phyloP scores from a whole-genome alignment of 2,888 invertebrate species.

The Congeria kusceri region DNA sequence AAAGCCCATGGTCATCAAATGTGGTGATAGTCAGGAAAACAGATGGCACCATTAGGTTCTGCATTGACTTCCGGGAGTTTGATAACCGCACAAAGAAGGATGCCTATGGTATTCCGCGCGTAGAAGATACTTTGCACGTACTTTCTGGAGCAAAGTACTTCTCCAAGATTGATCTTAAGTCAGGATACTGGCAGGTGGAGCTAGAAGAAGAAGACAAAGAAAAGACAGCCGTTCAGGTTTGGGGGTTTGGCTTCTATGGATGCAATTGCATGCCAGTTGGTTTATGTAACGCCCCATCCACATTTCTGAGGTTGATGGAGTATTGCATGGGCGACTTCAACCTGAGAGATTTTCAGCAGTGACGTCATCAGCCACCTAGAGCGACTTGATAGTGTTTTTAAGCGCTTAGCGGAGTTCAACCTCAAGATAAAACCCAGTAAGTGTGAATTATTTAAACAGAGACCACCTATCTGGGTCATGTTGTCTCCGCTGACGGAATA shows the following conservation, averaged over 20 bases:
- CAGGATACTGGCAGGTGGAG: too few relatives aligned
- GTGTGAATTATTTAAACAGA: slow-evolving; percentile 23
- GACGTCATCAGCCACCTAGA: slow-evolving; percentile 13
- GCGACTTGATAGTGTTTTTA: slow-evolving; percentile 13
- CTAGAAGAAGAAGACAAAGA: slow-evolving; percentile 21
- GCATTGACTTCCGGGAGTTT: slow-evolving; percentile 7
- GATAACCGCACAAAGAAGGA: slow-evolving; percentile 12
- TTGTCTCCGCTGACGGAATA: slow-evolving; percentile 23
- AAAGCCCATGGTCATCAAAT: slow-evolving; percentile 13
- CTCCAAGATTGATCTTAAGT: slow-evolving; percentile 13
- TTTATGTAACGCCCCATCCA: too few relatives aligned
- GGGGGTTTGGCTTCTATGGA: slow-evolving; percentile 17
- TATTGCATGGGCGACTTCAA: slow-evolving; percentile 28
- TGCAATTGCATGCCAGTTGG: too few relatives aligned
- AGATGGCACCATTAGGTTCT: slow-evolving; percentile 17
- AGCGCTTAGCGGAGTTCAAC: background rate
- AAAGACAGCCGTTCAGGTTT: slow-evolving; percentile 25
- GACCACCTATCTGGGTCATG: slow-evolving; percentile 23
- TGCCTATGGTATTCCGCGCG: slow-evolving; percentile 12
- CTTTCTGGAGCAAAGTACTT: slow-evolving; percentile 13
- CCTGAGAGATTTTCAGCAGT: slow-evolving; percentile 7
- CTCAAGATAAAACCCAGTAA: slow-evolving; percentile 19
- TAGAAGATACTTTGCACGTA: slow-evolving; percentile 18
- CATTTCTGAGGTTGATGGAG: slow-evolving; percentile 22
- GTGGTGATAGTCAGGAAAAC: slow-evolving; percentile 18